phyloP scores from a whole-genome alignment of 2,113 vertebrate genomes.

The Echinops telfairi region DNA sequence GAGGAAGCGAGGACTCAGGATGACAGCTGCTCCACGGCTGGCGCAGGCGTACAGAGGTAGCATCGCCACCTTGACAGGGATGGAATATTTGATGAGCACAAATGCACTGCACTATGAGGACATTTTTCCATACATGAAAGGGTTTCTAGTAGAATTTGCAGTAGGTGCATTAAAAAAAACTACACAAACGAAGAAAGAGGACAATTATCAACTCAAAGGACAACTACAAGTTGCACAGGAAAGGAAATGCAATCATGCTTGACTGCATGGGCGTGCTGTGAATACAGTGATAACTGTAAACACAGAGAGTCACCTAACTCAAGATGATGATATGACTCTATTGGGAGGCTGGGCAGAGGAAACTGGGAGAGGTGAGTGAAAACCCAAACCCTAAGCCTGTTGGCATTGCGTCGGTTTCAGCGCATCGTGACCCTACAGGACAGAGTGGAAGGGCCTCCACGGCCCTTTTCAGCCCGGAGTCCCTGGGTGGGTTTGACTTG shows the following conservation, averaged over 20 bases:
- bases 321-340: constrained; percentile 61
- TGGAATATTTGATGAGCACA: too few species aligned
- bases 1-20: too few species aligned
- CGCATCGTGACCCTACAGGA: neutral
- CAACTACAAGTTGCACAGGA: constrained; percentile 68
- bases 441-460: neutral
- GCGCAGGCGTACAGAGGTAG: too few species aligned
- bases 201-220: constrained; percentile 67
- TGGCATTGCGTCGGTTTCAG: neutral
- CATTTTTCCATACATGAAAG: neutral
- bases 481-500: neutral
- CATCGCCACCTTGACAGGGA: neutral
- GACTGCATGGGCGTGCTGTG: constrained; percentile 68
- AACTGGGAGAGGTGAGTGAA: constrained; percentile 49
- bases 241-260: constrained; percentile 45
- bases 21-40: too few species aligned
- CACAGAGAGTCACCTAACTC: constrained; percentile 46
- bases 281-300: constrained; percentile 62
- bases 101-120: neutral
- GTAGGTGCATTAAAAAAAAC: constrained; percentile 19
- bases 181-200: constrained; percentile 31
- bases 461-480: neutral
- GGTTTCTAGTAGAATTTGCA: constrained; percentile 12
- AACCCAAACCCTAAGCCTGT: neutral
- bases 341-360: constrained; percentile 14